These are phyloP conservation scores for Andrena hattorfiana DNA, from an alignment of 2,888 invertebrate genomes.

Conservation along the genomic window DNA sequence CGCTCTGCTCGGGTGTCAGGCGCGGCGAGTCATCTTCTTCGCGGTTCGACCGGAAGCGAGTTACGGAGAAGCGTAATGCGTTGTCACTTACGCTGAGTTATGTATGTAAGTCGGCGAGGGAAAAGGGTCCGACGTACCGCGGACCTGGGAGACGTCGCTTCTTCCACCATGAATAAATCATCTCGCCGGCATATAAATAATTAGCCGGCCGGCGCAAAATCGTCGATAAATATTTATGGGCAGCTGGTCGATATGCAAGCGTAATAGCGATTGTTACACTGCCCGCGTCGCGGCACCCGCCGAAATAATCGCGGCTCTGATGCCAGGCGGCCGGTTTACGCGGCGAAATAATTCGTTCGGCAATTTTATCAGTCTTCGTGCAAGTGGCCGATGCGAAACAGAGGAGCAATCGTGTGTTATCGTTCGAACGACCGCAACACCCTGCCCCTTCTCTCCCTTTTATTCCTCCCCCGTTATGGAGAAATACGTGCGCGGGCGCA, in stretches of 20 bases:
- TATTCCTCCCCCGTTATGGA: background rate
- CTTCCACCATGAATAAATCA: constrained; percentile 72
- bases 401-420: constrained; percentile 59
- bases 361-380: constrained; percentile 57
- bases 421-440: constrained; percentile 51
- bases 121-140: constrained; percentile 31
- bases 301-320: constrained; percentile 69
- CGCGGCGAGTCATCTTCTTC: background rate
- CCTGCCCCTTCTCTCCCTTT: constrained; percentile 6
- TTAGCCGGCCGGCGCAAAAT: constrained; percentile 68
- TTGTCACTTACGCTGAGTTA: constrained; percentile 58
- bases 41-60: constrained; percentile 4
- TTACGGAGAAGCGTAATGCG: constrained; percentile 35
- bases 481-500: background rate
- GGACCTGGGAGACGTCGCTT: constrained; percentile 44
- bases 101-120: constrained; percentile 51
- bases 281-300: constrained; percentile 56
- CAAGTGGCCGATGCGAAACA: constrained; percentile 34
- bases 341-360: constrained; percentile 65
- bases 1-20: background rate
- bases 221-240: constrained; percentile 77
- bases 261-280: constrained; percentile 72
- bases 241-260: constrained; percentile 68
- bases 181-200: constrained; percentile 70
- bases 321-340: constrained; percentile 51